Evolutionary conservation across 2,888 invertebrate genomes (phyloP), one percentile per base, ranked within the genome.

Genomic region (Cantharis rufa): DNA sequence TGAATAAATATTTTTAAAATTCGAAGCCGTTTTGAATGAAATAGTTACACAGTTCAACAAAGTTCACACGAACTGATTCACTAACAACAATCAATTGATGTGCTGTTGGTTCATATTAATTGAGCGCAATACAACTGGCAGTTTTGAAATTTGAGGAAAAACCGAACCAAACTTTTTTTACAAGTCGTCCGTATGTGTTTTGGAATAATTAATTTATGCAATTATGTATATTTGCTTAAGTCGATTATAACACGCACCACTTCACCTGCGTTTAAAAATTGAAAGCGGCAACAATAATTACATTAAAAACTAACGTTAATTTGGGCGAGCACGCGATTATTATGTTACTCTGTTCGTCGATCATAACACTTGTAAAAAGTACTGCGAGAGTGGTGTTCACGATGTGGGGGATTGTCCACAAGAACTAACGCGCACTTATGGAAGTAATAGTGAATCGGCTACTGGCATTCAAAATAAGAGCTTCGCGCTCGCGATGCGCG

Each of bases 391-490:
- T 71, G 75, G 48, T 70, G 68, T 70, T 68, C 71, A 71, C 73
- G 69, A 76, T 78, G 80, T 74, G 79, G 79, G 80, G 80, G 79
- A 79, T 76, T 75, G 64, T 73, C 78, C 79, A 76, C 71, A 79
- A 78, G 76, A 76, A 74, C 78, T 80, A 75, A 74, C 79, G 77
- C 79, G 76, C 79, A 80, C 76, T 76, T 79, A 78, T 73, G 70
- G 74, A 78, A 73, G 77, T 77, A 76, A 75, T 78, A 72, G 79
- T 78, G 77, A 78, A 76, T 75, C 81, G 78, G 80, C 82, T 80
- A 81, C 80, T 81, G 79, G 77, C 80, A 79, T 72, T 77, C 78
- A 80, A 81, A 80, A 80, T 81, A 81, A 80, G 81, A 80, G 82
- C 78, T 78, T 80, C 71, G 79, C 79, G 75, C 75, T 79, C 78